These are phyloP conservation scores for Laticauda laticaudata DNA, from an alignment of 2,113 vertebrate species.

Conservation along the genomic window DNA sequence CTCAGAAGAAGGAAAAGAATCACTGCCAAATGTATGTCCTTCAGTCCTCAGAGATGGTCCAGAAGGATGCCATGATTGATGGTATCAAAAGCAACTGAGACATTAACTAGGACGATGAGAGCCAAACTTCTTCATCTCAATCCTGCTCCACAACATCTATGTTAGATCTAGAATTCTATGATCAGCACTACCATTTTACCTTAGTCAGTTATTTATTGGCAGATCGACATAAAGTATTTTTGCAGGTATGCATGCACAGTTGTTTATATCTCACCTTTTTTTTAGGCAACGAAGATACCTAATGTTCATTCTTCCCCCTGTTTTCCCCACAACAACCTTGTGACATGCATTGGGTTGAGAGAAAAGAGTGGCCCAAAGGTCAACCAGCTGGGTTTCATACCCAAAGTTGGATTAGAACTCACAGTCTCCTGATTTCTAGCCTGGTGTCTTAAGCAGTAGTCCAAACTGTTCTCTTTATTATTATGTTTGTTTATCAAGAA, in stretches of 20 bases:
- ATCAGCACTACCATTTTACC: not conserved
- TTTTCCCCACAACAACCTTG: not conserved
- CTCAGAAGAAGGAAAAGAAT: not conserved
- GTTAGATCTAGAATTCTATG: not conserved
- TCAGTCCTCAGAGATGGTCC: not conserved
- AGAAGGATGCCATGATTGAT: not conserved
- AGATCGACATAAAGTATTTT: not conserved
- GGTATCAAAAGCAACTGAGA: not conserved
- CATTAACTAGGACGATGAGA: not conserved
- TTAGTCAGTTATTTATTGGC: not conserved
- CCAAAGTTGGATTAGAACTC: not conserved
- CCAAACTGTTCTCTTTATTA: not conserved
- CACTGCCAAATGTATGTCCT: not conserved
- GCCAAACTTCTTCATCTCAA: not conserved
- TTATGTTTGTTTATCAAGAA: not conserved
- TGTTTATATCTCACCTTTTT: not conserved
- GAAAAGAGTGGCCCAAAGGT: not conserved
- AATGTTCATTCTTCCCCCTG: not conserved
- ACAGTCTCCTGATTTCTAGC: not conserved
- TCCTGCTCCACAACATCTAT: not conserved
- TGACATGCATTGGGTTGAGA: not conserved
- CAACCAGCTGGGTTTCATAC: not conserved
- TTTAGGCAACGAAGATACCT: not conserved
- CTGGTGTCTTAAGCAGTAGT: not conserved
- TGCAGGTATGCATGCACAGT: not conserved